Evolutionary conservation across 2,888 invertebrate genomes (phyloP).

Genomic region (Meteorus cinctellus): DNA sequence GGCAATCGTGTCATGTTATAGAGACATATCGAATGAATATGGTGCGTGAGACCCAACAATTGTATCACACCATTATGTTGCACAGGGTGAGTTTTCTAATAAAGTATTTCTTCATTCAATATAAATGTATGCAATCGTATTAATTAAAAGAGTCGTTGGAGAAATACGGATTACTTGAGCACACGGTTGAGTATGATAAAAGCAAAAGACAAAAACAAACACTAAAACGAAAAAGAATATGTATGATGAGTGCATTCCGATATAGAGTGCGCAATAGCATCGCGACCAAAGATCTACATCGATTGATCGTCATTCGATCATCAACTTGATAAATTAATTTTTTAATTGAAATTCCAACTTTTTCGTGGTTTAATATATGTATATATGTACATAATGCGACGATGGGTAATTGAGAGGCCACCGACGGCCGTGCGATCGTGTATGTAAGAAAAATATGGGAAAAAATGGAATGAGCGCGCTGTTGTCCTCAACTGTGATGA

Average conservation of each 20-base stretch:
- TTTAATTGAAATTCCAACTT: conserved; percentile 45
- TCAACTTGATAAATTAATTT: conserved; percentile 44
- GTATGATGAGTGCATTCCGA: neutral
- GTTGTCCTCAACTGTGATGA: neutral
- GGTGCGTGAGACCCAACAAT: conserved; percentile 24
- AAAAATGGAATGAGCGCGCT: conserved; percentile 17
- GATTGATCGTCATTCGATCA: conserved; percentile 31
- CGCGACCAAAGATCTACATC: conserved; percentile 38
- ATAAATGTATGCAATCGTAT: neutral
- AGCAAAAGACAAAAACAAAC: neutral
- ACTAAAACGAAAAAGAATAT: too few species aligned
- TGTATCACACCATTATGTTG: conserved; percentile 17
- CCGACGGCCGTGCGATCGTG: conserved; percentile 37
- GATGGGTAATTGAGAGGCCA: conserved; percentile 46
- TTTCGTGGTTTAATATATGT: conserved; percentile 26
- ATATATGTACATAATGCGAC: conserved; percentile 13
- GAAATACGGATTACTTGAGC: conserved; percentile 21
- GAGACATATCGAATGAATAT: neutral
- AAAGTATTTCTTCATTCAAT: conserved; percentile 30
- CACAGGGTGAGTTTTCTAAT: conserved; percentile 33
- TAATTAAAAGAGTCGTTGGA: conserved; percentile 39
- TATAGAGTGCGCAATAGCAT: conserved; percentile 24
- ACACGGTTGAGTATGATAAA: neutral
- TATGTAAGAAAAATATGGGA: conserved; percentile 1
- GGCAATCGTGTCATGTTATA: neutral